A percentile compares a stretch with the other conserved stretches of the same genome.
Evolutionary conservation across 2,888 invertebrate species (phyloP).

Genomic region (Parthenolecanium corni): DNA sequence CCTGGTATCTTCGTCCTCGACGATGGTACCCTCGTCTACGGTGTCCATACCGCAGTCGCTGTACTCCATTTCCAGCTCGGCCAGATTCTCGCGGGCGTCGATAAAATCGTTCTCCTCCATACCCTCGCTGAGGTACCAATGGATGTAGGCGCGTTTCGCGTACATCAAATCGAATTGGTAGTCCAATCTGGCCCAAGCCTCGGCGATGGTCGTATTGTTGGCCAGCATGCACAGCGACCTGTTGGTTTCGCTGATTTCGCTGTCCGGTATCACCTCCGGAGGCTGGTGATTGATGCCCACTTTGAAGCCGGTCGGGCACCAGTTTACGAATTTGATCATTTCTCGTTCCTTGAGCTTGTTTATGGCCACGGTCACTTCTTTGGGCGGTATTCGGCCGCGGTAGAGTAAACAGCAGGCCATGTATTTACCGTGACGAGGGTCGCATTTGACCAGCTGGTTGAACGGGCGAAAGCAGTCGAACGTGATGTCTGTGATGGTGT

Average conservation of each 20-base stretch:
- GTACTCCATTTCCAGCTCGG: slow-evolving; percentile 28
- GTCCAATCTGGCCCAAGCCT: slow-evolving; percentile 29
- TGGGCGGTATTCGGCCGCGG: slow-evolving; percentile 79
- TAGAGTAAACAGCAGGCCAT: slow-evolving; percentile 81
- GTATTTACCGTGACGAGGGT: slow-evolving; percentile 57
- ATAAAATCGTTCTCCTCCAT: slow-evolving; percentile 30
- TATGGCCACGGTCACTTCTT: slow-evolving; percentile 79
- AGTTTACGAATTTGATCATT: slow-evolving; percentile 77
- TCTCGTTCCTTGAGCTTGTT: slow-evolving; percentile 64
- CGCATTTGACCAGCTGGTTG: slow-evolving; percentile 53
- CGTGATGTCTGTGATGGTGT: slow-evolving; percentile 71
- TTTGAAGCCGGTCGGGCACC: slow-evolving; percentile 72
- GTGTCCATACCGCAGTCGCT: slow-evolving; percentile 24
- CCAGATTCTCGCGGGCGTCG: slow-evolving; percentile 26
- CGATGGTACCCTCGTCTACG: slow-evolving; percentile 15
- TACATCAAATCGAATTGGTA: slow-evolving; percentile 31
- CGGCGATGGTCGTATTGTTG: slow-evolving; percentile 29
- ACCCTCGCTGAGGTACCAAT: slow-evolving; percentile 25
- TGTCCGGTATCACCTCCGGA: slow-evolving; percentile 26
- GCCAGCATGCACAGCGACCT: slow-evolving; percentile 26
- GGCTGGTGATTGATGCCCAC: slow-evolving; percentile 22
- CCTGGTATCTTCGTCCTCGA: slow-evolving; percentile 11
- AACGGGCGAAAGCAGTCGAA: slow-evolving; percentile 77
- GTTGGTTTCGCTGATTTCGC: slow-evolving; percentile 22
- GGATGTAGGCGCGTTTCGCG: slow-evolving; percentile 30